Evolutionary conservation across 2,113 vertebrate species (phyloP), one percentile per base, ranked within the genome.

Genomic region (Nannospalax galili): DNA sequence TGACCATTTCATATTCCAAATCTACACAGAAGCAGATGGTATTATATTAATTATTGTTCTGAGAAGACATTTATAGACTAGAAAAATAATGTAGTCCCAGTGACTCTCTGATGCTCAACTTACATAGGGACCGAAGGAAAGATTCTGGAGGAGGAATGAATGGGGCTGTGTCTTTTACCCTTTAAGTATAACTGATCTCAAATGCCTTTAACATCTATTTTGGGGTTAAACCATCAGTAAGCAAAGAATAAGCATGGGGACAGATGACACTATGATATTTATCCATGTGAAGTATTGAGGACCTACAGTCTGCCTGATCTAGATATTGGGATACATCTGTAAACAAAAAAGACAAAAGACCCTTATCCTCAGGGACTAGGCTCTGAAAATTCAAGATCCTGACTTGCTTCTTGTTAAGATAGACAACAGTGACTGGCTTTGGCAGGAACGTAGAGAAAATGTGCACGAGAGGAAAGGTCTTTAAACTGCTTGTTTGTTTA

Each of bases 1-100:
- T 89, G 65, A 84, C 17, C 42, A 80, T 78, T 97, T 96, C 65
- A 84, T 93, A 94, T 95, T 91, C 70, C 56, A 93, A 94, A 96
- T 92, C 56, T 88, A 67, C 84, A 93, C 65, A 35, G 42, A 87
- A 81, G 85, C 93, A 91, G 75, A 95, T 91, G 93, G 40, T 73
- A 91, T 72, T 91, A 52, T 91, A 90, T 87, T 97, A 72, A 94
- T 95, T 93, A 52, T 95, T 92, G 16, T 69, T 85, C 32, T 48
- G 48, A 92, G 88, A 75, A 94, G 91, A 96, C 79, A 86, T 87
- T 94, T 91, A 78, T 78, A 52, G 75, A 4, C 2, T 80, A 15
- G 91, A 94, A 94, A 96, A 95, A 77, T 80, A 79, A 84, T 81
- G 15, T 91, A 62, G 64, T 88, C 62, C 11, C 77, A 77, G 85